Evolutionary conservation across 2,888 invertebrate genomes (phyloP), one percentile per base, ranked within the genome.

Genomic region (Catonia carolina): DNA sequence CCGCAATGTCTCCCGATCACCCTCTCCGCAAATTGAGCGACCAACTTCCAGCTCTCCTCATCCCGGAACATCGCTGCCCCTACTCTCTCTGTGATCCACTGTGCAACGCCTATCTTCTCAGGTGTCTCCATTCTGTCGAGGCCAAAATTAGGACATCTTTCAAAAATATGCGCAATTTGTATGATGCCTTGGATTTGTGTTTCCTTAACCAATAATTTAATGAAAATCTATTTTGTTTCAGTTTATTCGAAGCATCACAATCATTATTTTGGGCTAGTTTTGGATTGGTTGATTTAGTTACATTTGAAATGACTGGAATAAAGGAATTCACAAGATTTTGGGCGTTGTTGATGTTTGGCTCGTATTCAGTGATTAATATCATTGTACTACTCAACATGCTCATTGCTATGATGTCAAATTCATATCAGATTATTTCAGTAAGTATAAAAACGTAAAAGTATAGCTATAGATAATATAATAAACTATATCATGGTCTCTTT

Each of bases 331-430:
- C 98, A 0, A 82, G 92, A 68, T 98, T 92, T 77, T 98, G 88
- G 96, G 95, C 95, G 0, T 80, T 97, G 54, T 81, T 97, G 3
- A 96, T 98, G 86, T 98, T 98, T 71, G 98, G 98, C 39, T 92
- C 91, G 4, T 98, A 98, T 75, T 94, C 94, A 56, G 94, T 93
- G 61, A 97, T 98, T 73, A 95, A 96, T 72, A 88, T 98, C 62
- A 94, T 98, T 66, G 97, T 98, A 1, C 79, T 98, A 22, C 81
- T 98, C 61, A 98, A 98, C 75, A 92, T 98, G 86, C 82, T 98
- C 37, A 97, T 98, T 71, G 98, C 98, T 69, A 98, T 98, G 98
- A 97, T 98, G 96, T 95, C 94, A 59, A 97, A 94, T 73, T 97
- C 96, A 1, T 98, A 97, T 74, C 95, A 96, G 75, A 90, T 94